Evolutionary conservation across 2,888 invertebrate genomes (phyloP).

Genomic region (Lypha dubia): DNA sequence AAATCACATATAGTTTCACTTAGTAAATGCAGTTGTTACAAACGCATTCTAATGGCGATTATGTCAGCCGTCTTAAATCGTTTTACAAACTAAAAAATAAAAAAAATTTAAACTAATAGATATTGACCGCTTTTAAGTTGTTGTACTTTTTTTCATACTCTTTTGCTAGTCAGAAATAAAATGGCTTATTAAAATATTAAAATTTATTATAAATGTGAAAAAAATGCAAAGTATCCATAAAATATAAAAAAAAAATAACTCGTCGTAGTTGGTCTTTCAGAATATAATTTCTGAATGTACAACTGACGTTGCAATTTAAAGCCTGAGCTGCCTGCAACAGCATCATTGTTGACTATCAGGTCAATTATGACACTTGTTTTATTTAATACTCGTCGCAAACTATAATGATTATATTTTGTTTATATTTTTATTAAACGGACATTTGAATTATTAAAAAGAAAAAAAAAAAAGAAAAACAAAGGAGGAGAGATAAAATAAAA

Average conservation of each 20-base stretch:
- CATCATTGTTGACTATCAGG: slow-evolving; percentile 28
- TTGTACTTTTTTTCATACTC: slow-evolving; percentile 1
- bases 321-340: slow-evolving; percentile 1
- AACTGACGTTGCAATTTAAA: background rate
- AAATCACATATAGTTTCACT: slow-evolving; percentile 65
- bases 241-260: slow-evolving; percentile 27
- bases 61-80: slow-evolving; percentile 65
- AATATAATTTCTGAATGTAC: slow-evolving; percentile 35
- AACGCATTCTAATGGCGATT: slow-evolving; percentile 71
- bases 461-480: background rate
- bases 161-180: slow-evolving; percentile 1
- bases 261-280: too few relatives aligned
- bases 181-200: slow-evolving; percentile 65
- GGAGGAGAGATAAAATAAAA: background rate
- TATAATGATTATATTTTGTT: slow-evolving; percentile 42
- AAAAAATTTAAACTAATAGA: background rate
- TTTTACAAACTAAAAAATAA: slow-evolving; percentile 7
- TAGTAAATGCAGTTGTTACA: slow-evolving; percentile 59
- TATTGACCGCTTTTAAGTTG: slow-evolving; percentile 24
- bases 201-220: slow-evolving; percentile 64
- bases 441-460: background rate
- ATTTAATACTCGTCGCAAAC: slow-evolving; percentile 11
- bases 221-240: slow-evolving; percentile 65
- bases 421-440: background rate
- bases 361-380: slow-evolving; percentile 70